Conservation (phyloP, 2,113 vertebrate species). For the Leiothrix lutea region DNA sequence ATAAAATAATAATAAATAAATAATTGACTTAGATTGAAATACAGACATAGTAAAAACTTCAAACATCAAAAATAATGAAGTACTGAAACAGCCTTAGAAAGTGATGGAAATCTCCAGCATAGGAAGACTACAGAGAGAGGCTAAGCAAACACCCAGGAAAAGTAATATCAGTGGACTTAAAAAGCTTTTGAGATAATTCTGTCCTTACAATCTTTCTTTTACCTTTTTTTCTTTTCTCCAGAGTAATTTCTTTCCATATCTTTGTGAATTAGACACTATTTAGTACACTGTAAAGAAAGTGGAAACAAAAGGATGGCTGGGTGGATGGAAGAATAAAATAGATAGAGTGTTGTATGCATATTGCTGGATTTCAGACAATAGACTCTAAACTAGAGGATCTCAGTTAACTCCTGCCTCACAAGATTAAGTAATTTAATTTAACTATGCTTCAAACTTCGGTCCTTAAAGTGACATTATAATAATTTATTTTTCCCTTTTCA, state of each 20-base stretch:
- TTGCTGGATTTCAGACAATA: neutral
- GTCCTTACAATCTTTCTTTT: neutral
- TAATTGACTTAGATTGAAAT: neutral
- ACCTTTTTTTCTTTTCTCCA: neutral
- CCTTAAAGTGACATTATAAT: neutral
- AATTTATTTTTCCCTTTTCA: neutral
- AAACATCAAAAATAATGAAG: neutral
- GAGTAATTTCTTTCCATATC: neutral
- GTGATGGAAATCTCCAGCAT: neutral
- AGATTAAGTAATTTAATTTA: neutral
- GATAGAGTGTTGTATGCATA: neutral
- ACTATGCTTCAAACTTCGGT: neutral
- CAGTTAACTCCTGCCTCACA: neutral
- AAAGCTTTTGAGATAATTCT: neutral
- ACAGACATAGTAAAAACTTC: neutral
- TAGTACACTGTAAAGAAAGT: neutral
- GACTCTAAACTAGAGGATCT: neutral
- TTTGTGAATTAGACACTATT: neutral
- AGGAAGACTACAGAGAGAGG: neutral
- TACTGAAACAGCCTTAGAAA: neutral
- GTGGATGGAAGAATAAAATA: neutral
- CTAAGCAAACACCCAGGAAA: neutral
- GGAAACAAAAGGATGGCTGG: neutral
- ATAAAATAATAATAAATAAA: neutral
- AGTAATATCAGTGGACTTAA: neutral